Base-by-base conservation (phyloP, 2,113 vertebrate species). In the Pipra filicauda region DNA sequence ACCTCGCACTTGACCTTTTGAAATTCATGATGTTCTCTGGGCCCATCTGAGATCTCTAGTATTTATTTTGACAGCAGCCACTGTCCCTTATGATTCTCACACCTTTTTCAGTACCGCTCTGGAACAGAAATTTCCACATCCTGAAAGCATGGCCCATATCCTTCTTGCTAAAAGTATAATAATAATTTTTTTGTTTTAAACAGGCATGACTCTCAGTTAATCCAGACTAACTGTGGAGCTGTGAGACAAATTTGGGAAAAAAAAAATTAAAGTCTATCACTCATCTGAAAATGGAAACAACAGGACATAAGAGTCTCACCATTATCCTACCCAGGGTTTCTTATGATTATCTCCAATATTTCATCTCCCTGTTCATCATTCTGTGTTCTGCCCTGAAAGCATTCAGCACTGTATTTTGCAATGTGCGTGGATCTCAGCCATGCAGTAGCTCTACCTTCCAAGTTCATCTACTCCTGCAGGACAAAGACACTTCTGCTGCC, bases 361-460 rank as follows among this genome's bases (percentile, higher is more conserved):
- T 16, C 30, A 31, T 4, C 16, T 12, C 8, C 54, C 39, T 58
- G 28, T 8, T 75, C 35, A 49, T 28, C 20, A 43, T 59, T 35
- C 16, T 18, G 35, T 26, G 51, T 31, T 18, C 16, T 77, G 20
- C 21, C 33, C 51, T 48, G 7, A 1, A 9, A 58, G 28, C 19
- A 51, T 17, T 8, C n/a, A 31, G 55, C 71, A 76, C 8, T 28
- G 9, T 5, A 15, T 20, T 71, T 39, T 62, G 27, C 31, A 66
- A 27, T 0, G 0, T 1, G 28, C 13, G 18, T 1, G 5, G 37
- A 48, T n/a, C 49, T 82, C 35, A 76, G 55, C 10, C 49, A 58
- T 0, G 1, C 11, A 54, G 52, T 44, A 57, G 6, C 12, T 92
- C 37, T 49, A 39, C 26, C 39, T 66, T 52, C n/a, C 31, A 79